These are phyloP conservation scores for Mobula birostris DNA, from an alignment of 2,113 vertebrate species.

Conservation along the genomic window DNA sequence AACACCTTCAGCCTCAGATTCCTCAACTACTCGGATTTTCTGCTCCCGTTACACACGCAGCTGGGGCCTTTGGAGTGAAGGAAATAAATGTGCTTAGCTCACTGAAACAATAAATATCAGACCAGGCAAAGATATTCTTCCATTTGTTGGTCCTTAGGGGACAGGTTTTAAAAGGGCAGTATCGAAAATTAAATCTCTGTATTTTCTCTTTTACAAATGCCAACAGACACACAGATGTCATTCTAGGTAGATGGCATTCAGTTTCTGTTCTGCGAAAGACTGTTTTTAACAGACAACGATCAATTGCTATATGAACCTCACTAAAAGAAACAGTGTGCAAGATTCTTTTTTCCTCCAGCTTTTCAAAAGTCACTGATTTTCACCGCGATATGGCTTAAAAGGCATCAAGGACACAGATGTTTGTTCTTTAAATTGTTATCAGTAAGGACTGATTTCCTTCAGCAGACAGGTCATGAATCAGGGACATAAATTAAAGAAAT, in stretches of 20 bases:
- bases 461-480: no score
- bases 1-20: slow-evolving; percentile 31
- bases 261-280: neutral
- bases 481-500: no score
- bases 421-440: neutral
- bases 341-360: neutral
- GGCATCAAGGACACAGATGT: neutral
- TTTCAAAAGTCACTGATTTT: neutral
- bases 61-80: slow-evolving; percentile 40
- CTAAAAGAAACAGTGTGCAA: neutral
- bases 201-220: neutral
- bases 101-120: slow-evolving; percentile 8
- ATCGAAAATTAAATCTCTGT: neutral
- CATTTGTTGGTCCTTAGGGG: slow-evolving; percentile 24
- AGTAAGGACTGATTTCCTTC: no score
- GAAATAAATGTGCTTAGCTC: slow-evolving; percentile 5
- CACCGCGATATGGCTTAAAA: neutral
- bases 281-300: slow-evolving; percentile 3
- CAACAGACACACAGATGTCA: neutral
- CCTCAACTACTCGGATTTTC: neutral
- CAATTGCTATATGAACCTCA: neutral
- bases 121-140: slow-evolving; percentile 16
- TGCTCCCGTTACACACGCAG: neutral
- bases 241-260: neutral
- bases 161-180: slow-evolving; percentile 10